Evolutionary conservation across 2,797 vertebrate genomes (phyloP), one percentile per base, ranked within the genome.

Genomic region (Dermochelys coriacea): DNA sequence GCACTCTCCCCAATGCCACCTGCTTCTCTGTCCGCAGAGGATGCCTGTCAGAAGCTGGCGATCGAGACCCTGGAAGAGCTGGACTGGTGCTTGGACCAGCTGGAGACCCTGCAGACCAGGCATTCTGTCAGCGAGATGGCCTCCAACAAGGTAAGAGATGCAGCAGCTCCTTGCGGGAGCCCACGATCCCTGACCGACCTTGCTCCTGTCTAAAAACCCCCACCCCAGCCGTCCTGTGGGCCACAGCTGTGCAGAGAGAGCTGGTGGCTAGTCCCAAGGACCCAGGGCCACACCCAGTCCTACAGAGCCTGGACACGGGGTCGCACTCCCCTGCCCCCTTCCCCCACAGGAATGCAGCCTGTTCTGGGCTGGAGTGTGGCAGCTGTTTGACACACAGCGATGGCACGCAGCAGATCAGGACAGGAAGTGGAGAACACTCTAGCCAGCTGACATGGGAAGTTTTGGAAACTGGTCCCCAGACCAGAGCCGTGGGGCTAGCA

Each of bases 81-180:
- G 98, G 99, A 99, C 97, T 99, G 99, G 99, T 99, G 99, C 97
- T 96, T 99, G 98, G 99, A 99, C 94, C 99, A 99, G 97, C 98
- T 99, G 98, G 99, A 99, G 98, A 99, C 99, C 0, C 97, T 99
- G 94, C 99, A 99, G 98, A 99, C 99, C 0, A 97, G 98, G 54
- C 98, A 99, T 95, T 99, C 99, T 0, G 99, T 99, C 97, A 98
- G 99, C 49, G 99, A 99, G 96, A 99, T 99, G 99, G 99, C 99
- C 11, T 99, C 99, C 95, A 99, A 98, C 97, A 99, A 99, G 99
- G 99, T 99, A 96, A 98, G 97, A 37, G 2, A 6, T 4, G 37
- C 25, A 14, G 31, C 82, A 15, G 47, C 59, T 51, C 47, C 59
- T 14, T 47, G 8, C 8, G 2, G 82, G 45, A 31, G 41, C n/a